Percentiles rank a stretch among this genome's conserved stretches.
Conservation (phyloP, 2,113 vertebrate species). For the Marmota monax region DNA sequence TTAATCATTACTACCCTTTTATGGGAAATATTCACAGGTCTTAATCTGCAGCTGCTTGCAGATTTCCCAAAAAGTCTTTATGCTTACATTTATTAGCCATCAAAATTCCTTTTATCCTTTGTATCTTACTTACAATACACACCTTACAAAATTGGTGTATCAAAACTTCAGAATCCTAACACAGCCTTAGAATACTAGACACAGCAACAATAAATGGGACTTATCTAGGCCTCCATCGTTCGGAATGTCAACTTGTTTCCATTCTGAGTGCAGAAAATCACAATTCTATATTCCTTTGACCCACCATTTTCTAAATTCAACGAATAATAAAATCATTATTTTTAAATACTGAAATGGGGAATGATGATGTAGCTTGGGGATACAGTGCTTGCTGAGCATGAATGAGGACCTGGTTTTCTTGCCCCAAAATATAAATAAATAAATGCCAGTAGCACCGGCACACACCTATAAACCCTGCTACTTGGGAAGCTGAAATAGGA, state of each 20-base stretch:
- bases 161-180: conserved; percentile 29
- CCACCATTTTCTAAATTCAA: not conserved
- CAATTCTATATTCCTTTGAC: not conserved
- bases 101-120: not conserved
- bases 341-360: not conserved
- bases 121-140: not conserved
- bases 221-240: not conserved
- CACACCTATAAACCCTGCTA: not conserved
- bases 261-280: not conserved
- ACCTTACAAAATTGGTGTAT: not conserved
- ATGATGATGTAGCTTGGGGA: not conserved
- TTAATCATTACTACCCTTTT: not conserved
- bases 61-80: not conserved
- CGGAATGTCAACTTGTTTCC: not conserved
- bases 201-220: not conserved
- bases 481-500: not conserved
- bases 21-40: not conserved
- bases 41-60: not conserved
- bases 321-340: conserved; percentile 7
- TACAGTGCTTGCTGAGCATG: not conserved
- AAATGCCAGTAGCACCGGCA: too few relatives aligned
- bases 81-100: not conserved
- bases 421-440: too few relatives aligned
- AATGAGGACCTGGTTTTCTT: not conserved
- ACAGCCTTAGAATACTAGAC: conserved; percentile 4